Conservation (phyloP, 2,797 vertebrate genomes). For the Mormyrops attenuatus region DNA sequence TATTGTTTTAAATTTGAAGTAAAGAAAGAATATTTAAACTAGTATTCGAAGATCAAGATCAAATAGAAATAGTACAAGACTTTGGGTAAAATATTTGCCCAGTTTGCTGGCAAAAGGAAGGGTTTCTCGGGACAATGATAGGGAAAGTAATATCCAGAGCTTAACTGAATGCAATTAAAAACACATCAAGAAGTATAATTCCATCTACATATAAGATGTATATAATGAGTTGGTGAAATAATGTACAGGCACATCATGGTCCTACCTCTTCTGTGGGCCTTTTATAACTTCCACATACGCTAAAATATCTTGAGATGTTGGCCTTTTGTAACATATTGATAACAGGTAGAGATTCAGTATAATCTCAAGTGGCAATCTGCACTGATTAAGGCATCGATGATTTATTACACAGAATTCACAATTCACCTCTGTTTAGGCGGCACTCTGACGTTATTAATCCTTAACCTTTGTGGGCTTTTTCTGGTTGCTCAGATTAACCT, state of each 20-base stretch:
- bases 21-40: neutral
- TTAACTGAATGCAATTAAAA: neutral
- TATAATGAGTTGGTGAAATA: neutral
- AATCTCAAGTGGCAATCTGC: neutral
- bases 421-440: neutral
- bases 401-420: conserved; percentile 2
- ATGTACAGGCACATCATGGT: neutral
- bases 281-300: neutral
- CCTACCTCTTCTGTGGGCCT: neutral
- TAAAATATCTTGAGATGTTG: neutral
- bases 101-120: neutral
- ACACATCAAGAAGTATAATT: neutral
- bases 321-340: neutral
- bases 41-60: neutral
- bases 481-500: neutral
- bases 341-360: neutral
- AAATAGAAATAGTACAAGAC: neutral
- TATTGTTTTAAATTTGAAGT: neutral
- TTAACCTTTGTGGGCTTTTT: neutral
- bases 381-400: conserved; percentile 1
- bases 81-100: neutral
- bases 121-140: neutral
- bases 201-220: neutral
- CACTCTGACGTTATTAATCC: neutral
- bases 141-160: neutral